Percentiles rank a stretch among this genome's conserved stretches.
Conservation (phyloP, 2,113 vertebrate species). For the Clarias magur region DNA sequence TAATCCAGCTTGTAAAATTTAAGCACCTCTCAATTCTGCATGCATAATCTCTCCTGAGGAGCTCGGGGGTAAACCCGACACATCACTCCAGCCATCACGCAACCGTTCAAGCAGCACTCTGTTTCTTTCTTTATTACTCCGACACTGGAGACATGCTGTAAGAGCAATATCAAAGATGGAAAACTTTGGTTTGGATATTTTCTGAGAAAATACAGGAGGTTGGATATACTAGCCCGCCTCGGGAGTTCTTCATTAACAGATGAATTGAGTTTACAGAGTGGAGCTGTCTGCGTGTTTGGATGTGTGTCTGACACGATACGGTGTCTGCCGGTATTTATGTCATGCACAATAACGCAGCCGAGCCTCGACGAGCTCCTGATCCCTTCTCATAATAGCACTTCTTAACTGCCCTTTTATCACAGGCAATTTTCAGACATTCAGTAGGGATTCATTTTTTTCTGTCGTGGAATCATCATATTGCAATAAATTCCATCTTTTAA, state of each 20-base stretch:
- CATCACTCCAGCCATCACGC: constrained; percentile 58
- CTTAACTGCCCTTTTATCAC: constrained; percentile 83
- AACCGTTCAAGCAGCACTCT: constrained; percentile 43
- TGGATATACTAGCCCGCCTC: constrained; percentile 57
- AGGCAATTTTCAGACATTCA: constrained; percentile 84
- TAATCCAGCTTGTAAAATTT: constrained; percentile 64
- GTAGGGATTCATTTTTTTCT: constrained; percentile 76
- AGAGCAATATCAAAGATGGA: constrained; percentile 53
- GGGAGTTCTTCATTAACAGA: constrained; percentile 59
- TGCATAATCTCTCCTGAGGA: constrained; percentile 64
- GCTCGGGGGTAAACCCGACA: constrained; percentile 65
- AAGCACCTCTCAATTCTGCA: constrained; percentile 64
- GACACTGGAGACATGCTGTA: constrained; percentile 49
- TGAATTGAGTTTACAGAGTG: constrained; percentile 62
- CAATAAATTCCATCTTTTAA: constrained; percentile 81
- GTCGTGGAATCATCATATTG: constrained; percentile 86
- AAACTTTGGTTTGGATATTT: constrained; percentile 57
- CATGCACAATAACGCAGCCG: constrained; percentile 47
- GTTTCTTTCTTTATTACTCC: constrained; percentile 40
- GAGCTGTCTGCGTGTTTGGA: constrained; percentile 63
- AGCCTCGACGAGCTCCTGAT: constrained; percentile 55
- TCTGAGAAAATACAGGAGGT: constrained; percentile 59
- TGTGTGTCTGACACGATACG: constrained; percentile 69
- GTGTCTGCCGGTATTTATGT: constrained; percentile 54
- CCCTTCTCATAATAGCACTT: constrained; percentile 82